Evolutionary conservation across 2,888 invertebrate genomes (phyloP).

Genomic region (Eumerus sabulonum): DNA sequence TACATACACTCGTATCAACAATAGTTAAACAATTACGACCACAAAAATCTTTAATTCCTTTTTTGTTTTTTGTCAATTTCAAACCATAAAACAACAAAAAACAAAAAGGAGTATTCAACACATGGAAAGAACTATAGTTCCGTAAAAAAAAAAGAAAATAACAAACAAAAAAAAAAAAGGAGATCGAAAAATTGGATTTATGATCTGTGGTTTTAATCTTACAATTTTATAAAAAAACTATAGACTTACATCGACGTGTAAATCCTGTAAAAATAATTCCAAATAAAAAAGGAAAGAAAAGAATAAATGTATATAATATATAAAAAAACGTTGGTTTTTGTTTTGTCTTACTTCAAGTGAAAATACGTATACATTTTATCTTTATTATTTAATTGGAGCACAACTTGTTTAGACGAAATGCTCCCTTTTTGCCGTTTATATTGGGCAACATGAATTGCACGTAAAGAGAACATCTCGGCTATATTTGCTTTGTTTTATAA

Average conservation of each 20-base stretch:
- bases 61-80: background rate
- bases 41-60: slow-evolving; percentile 24
- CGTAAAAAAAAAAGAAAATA: slow-evolving; percentile 42
- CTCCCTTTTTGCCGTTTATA: slow-evolving; percentile 2
- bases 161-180: slow-evolving; percentile 10
- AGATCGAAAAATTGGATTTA: slow-evolving; percentile 55
- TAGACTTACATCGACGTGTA: slow-evolving; percentile 82
- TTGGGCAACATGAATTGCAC: too few relatives aligned
- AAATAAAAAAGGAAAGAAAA: slow-evolving; percentile 74
- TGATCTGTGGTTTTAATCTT: slow-evolving; percentile 44
- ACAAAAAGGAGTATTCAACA: slow-evolving; percentile 36
- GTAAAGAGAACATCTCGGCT: slow-evolving; percentile 21
- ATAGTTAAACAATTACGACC: slow-evolving; percentile 33
- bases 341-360: background rate
- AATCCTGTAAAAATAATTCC: slow-evolving; percentile 80
- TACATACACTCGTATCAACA: slow-evolving; percentile 36
- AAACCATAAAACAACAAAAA: slow-evolving; percentile 9
- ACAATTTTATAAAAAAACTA: slow-evolving; percentile 72
- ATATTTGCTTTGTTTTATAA: background rate
- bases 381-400: too few relatives aligned
- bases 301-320: slow-evolving; percentile 75
- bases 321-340: slow-evolving; percentile 69
- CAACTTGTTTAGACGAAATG: too few relatives aligned
- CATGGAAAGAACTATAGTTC: slow-evolving; percentile 53
- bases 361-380: too few relatives aligned